Percentiles rank a stretch among this genome's conserved stretches.
Evolutionary conservation across 2,797 vertebrate genomes (phyloP).

Genomic region (Bovichtus diacanthus): DNA sequence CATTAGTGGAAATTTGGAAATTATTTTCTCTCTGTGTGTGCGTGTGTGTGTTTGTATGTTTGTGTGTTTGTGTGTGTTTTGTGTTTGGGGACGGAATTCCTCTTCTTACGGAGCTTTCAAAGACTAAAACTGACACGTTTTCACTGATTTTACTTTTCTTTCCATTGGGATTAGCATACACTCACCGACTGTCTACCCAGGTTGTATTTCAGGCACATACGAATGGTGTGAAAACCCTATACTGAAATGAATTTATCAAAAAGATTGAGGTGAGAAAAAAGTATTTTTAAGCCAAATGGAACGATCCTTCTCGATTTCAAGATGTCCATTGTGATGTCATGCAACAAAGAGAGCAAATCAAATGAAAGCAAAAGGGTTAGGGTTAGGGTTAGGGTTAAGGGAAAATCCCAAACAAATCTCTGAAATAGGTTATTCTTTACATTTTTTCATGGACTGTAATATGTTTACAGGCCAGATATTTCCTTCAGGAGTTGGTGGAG

Average conservation of each 20-base stretch:
- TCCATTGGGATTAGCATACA: not conserved
- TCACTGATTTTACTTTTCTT: no score
- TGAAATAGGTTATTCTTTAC: not conserved
- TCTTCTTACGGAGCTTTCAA: not conserved
- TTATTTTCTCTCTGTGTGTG: not conserved
- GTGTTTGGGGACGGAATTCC: not conserved
- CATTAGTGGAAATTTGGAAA: slow-evolving; percentile 14
- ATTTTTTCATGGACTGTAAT: not conserved
- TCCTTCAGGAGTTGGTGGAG: no score
- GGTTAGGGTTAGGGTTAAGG: no score
- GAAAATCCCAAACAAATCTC: not conserved
- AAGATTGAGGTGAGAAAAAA: not conserved
- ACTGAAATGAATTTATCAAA: no score
- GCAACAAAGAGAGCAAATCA: not conserved
- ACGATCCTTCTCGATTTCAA: no score
- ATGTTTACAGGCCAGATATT: not conserved
- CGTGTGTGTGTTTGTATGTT: not conserved
- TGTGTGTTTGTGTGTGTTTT: slow-evolving; percentile 3
- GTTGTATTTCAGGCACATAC: not conserved
- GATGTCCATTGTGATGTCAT: not conserved
- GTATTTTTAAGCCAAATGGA: not conserved
- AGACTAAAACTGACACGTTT: not conserved
- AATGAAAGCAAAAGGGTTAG: not conserved
- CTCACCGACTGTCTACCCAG: not conserved
- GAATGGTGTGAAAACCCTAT: not conserved